Percentiles rank a stretch among this genome's conserved stretches.
phyloP scores from a whole-genome alignment of 2,888 invertebrate genomes.

The Ctena decussata region DNA sequence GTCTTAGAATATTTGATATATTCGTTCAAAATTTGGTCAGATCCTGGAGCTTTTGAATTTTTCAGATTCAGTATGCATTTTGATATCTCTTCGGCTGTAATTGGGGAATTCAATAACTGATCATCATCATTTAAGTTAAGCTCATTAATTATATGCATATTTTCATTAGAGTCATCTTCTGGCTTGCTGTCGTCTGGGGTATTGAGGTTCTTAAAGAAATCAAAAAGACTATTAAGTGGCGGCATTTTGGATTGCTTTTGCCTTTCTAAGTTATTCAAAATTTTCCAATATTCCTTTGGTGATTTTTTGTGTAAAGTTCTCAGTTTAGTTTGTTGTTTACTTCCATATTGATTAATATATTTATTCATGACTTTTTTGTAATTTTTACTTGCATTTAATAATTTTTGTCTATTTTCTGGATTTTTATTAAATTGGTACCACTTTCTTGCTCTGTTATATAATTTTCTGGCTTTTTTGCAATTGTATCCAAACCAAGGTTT shows the following conservation, averaged over 20 bases:
- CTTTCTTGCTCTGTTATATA: neutral
- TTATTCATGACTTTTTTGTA: slow-evolving; percentile 1
- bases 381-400: neutral
- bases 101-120: slow-evolving; percentile 16
- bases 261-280: neutral
- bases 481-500: neutral
- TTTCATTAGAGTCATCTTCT: neutral
- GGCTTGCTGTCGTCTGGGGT: neutral
- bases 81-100: slow-evolving; percentile 32
- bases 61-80: slow-evolving; percentile 31
- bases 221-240: neutral
- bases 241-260: neutral
- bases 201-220: neutral
- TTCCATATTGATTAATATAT: too few relatives aligned
- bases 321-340: neutral
- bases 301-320: neutral
- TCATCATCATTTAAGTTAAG: neutral
- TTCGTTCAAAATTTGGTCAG: slow-evolving; percentile 53
- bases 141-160: too few relatives aligned
- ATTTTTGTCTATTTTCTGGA: neutral
- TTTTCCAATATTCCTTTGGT: neutral
- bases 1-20: slow-evolving; percentile 31
- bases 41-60: slow-evolving; percentile 31
- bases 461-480: neutral
- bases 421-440: neutral